A percentile compares a stretch with the other conserved stretches of the same genome.
Conservation (phyloP, 53 echinoderm and acorn worm genomes). For the Astropecten irregularis region DNA sequence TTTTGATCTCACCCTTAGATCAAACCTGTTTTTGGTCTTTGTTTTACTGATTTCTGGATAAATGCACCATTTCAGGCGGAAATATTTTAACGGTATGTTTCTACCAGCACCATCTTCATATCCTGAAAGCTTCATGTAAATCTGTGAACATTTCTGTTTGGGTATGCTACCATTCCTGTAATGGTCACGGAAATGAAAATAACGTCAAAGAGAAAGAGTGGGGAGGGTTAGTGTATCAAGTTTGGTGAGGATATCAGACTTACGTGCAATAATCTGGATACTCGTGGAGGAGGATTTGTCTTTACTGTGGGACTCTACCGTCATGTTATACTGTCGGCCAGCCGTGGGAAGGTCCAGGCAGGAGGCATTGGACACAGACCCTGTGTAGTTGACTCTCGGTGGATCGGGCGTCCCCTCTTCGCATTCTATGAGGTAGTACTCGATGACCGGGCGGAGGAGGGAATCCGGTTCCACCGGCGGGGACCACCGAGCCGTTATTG, state of each 20-base stretch:
- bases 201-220: no score
- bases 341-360: constrained; percentile 49
- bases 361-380: constrained; percentile 45
- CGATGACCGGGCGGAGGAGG: constrained; percentile 23
- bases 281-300: constrained; percentile 13
- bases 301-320: constrained; percentile 55
- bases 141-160: no score
- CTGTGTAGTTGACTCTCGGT: not conserved
- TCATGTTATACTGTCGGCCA: constrained; percentile 52
- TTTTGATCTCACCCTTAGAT: no score
- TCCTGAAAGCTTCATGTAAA: no score
- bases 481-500: constrained; percentile 59
- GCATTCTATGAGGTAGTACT: constrained; percentile 58
- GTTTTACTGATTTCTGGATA: no score
- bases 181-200: no score
- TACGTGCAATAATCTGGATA: constrained; percentile 52
- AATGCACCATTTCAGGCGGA: no score
- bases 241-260: constrained; percentile 5
- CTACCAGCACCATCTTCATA: no score
- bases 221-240: no score
- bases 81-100: no score
- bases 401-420: constrained; percentile 50
- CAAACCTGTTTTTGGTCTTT: no score
- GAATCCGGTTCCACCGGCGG: constrained; percentile 6
- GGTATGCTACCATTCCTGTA: no score